Base-by-base conservation (phyloP, 2,888 invertebrate genomes). In the Patella depressa region DNA sequence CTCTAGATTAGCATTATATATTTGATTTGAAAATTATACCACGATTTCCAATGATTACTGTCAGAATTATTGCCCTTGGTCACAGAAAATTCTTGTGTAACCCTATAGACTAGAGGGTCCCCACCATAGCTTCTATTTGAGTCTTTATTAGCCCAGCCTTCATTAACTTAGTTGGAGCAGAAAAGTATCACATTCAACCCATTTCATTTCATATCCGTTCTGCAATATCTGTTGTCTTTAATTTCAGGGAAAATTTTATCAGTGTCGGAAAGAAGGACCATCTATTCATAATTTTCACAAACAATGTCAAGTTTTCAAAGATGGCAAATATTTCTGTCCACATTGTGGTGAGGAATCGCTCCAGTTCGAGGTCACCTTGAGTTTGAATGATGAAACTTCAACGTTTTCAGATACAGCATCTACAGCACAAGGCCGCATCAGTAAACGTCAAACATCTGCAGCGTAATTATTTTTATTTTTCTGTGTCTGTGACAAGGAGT, bases 281-380 rank as follows among this genome's bases (percentile, higher is more conserved):
- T 94, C 78, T 94, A 94, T 89, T 29, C 97, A 97, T 91, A 94
- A 96, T 83, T 97, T 96, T 92, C 97, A 97, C 92, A 92, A 95
- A 77, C 95, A 95, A 77, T 97, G 97, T 89, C 95, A 95, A 17
- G 90, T 89, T 19, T 84, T 89, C 53, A 90, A 91, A 80, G 92
- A 93, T 71, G 93, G 92, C 65, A 93, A 93, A 79, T 91, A 92
- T 71, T 90, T 93, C 80, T 96, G 96, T 90, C 95, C 95, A 5
- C 96, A 96, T 89, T 96, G 96, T 89, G 95, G 94, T 9, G 73
- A 91, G 91, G 84, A 94, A 78, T 94, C 94, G 0, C 92, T 93
- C 0, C 93, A 93, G 69, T 92, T 91, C 75, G 93, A 94, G 85
- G 94, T 95, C 54, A 89, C 93, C 54, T 93, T 95, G 11, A 93